Base-by-base conservation (phyloP, 1,140 invertebrate genomes). In the Pseudoatta argentina region DNA sequence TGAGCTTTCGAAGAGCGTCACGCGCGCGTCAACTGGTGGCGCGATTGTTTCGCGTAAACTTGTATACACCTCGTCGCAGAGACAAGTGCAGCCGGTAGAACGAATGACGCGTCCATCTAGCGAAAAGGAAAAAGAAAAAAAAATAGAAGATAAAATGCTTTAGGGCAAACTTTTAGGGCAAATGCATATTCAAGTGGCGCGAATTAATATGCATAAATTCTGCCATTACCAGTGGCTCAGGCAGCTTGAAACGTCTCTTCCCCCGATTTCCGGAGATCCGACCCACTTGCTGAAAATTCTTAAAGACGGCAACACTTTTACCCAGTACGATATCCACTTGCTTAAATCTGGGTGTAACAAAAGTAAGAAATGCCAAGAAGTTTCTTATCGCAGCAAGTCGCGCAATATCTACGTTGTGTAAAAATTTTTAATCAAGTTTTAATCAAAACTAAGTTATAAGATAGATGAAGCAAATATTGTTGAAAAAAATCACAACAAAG, bases 161-260 rank as follows among this genome's bases (percentile, higher is more conserved):
- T 48, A 69, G 66, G 39, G 14, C 66, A 27, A 83, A 91, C 92
- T 78, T 93, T 92, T 90, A 87, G 85, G 71, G n/a, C 71, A 14
- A 81, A 93, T 93, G 86, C 91, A 93, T 92, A 93, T 93, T 93
- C 92, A 67, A 78, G 89, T 85, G 79, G 86, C 69, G 86, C 57
- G 85, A 88, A 93, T 94, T 93, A 93, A 93, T 94, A 93, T 94
- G 92, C 93, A 94, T 93, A 91, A 88, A 89, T 87, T 76, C 57
- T 76, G 76, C 66, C 79, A 57, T 87, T 77, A 76, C 76, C 27
- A 27, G n/a, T n/a, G 63, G 39, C n/a, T 61, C 64, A 12, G 51
- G 61, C 39, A 44, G 44, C 59, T 72, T 48, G 61, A 61, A 76
- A 76, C 71, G 55, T 85, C 27, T 66, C 63, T 16, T 27, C 63